Evolutionary conservation across 2,113 vertebrate genomes (phyloP).

Genomic region (Boulengeromyrus knoepffleri): DNA sequence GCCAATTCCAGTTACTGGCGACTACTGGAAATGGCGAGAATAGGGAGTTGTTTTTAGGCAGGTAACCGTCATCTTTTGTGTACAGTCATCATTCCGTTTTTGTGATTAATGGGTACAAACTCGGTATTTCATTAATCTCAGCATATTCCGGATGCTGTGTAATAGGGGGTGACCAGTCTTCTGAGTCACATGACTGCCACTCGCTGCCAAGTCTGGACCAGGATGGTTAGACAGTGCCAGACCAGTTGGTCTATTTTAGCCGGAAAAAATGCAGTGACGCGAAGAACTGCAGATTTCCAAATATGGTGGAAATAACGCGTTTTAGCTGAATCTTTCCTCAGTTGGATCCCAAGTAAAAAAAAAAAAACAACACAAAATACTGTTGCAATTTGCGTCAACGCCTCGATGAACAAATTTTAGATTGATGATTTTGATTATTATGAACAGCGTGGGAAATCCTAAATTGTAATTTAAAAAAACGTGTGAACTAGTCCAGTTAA

Average conservation of each 20-base stretch:
- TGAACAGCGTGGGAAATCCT: constrained; percentile 26
- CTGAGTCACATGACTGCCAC: constrained; percentile 38
- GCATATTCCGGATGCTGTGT: background rate
- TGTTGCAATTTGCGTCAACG: constrained; percentile 43
- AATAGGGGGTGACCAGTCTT: background rate
- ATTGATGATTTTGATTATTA: background rate
- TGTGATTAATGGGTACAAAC: too few relatives aligned
- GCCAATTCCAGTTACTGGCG: background rate
- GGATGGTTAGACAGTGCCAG: background rate
- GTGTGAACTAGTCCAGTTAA: background rate
- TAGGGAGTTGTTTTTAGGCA: background rate
- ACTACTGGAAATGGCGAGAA: background rate
- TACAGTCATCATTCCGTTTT: background rate
- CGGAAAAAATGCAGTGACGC: constrained; percentile 18
- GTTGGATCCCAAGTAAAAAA: background rate
- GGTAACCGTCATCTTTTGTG: background rate
- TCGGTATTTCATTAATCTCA: background rate
- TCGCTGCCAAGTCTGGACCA: constrained; percentile 17
- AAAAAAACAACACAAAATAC: background rate
- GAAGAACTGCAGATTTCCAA: constrained; percentile 41
- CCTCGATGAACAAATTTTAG: constrained; percentile 51
- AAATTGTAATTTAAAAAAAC: background rate
- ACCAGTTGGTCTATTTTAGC: constrained; percentile 8
- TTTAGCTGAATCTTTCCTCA: background rate
- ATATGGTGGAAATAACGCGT: constrained; percentile 45